Evolutionary conservation across 2,888 invertebrate species (phyloP), one percentile per base, ranked within the genome.

Genomic region (Tipula vernalis): DNA sequence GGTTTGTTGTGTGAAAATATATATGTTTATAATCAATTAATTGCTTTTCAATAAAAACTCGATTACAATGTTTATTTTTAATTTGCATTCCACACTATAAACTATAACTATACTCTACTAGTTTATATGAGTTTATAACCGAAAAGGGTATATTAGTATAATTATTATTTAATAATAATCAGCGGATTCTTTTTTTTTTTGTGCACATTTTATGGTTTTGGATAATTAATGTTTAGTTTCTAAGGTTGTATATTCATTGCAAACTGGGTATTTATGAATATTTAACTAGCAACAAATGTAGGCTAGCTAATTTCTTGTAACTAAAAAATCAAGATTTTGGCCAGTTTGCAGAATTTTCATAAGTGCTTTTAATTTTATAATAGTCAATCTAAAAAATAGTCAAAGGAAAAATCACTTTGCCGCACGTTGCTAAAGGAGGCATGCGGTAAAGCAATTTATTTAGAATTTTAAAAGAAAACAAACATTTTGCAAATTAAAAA

Each of bases 1-100:
- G 71, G 71, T 71, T 71, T 71, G 71, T 71, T 71, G 71, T 71
- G 71, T 71, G 71, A 71, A 71, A 71, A 71, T 71, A 71, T 71
- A 28, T 71, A 71, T 71, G 71, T 71, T 71, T 71, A 71, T 71
- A 71, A 71, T 28, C 71, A 71, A 71, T 71, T 71, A 71, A 71
- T 71, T 28, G 28, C 10, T 71, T 28, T 71, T 71, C 71, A 71
- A 71, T 71, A 28, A 71, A 71, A 71, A 71, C 71, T 71, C 28
- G 71, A 71, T 71, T 71, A 28, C 71, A 71, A 71, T 71, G 71
- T 71, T 71, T 71, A 71, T 71, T 71, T 51, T 71, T 71, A 71
- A 71, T 28, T 71, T 71, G 71, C 28, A 28, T 71, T 71, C 28
- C 28, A 28, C 28, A 71, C 12, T 28, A n/a, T 5, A 57, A 12